These are phyloP conservation scores for Actenoides lindsayi DNA, from an alignment of 2,113 vertebrate genomes.

Conservation along the genomic window DNA sequence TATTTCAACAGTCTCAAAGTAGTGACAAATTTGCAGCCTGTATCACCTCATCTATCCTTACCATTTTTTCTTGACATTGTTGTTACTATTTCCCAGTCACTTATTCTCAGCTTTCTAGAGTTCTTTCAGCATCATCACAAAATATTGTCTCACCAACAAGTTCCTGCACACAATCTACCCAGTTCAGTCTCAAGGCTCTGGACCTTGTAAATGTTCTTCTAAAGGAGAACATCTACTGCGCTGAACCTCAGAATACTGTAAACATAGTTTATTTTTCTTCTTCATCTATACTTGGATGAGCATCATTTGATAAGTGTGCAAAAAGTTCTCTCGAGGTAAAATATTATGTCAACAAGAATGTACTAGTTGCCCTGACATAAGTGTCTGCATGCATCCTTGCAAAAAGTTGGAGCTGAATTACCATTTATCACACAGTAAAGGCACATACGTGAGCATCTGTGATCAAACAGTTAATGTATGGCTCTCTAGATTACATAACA, in stretches of 20 bases:
- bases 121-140: not conserved
- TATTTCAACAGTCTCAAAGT: not conserved
- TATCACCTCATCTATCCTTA: not conserved
- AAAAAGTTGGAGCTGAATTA: not conserved
- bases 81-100: not conserved
- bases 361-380: not conserved
- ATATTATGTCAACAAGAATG: not conserved
- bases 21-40: not conserved
- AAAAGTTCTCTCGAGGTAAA: not conserved
- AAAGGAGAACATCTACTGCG: not conserved
- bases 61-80: not conserved
- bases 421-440: not conserved
- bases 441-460: not conserved
- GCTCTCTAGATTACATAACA: not conserved
- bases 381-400: not conserved
- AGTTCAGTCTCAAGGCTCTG: not conserved
- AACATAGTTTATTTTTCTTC: not conserved
- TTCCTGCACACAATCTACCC: not conserved
- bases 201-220: not conserved
- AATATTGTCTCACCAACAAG: not conserved
- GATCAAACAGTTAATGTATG: not conserved
- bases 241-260: not conserved
- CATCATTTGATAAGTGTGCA: not conserved
- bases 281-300: not conserved
- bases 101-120: not conserved